Percentiles rank a stretch among this genome's conserved stretches.
These are phyloP conservation scores for Clarias batrachus DNA, from an alignment of 2,113 vertebrate species.

Conservation along the genomic window DNA sequence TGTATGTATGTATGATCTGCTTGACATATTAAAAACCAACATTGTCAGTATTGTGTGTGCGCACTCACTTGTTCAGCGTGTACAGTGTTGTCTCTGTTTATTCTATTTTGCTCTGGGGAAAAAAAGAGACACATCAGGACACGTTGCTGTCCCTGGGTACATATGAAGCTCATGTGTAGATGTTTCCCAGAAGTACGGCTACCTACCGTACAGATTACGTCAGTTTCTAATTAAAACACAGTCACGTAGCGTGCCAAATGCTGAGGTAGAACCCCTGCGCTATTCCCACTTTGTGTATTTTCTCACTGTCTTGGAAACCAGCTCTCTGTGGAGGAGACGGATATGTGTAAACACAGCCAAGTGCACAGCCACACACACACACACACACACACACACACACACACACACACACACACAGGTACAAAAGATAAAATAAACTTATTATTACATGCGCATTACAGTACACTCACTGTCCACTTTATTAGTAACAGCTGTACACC, in stretches of 20 bases:
- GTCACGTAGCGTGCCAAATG: background rate
- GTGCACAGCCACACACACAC: background rate
- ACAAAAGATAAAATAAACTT: background rate
- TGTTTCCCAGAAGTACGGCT: constrained; percentile 17
- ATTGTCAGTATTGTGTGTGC: background rate
- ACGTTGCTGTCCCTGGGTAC: constrained; percentile 25
- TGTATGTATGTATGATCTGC: background rate
- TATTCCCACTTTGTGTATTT: constrained; percentile 29
- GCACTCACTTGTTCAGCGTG: background rate
- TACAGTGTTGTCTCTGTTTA: background rate
- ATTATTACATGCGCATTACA: background rate
- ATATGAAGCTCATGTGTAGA: background rate
- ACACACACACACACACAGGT: background rate
- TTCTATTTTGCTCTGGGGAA: background rate
- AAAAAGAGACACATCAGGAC: constrained; percentile 23
- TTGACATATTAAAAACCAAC: background rate
- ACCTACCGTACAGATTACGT: constrained; percentile 3
- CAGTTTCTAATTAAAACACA: constrained; percentile 38
- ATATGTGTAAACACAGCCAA: constrained; percentile 8
- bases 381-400: background rate
- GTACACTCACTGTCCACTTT: too few relatives aligned
- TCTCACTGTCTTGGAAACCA: constrained; percentile 21
- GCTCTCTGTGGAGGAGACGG: constrained; percentile 5
- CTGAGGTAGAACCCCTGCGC: constrained; percentile 9
- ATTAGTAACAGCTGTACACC: too few relatives aligned